Evolutionary conservation across 2,888 invertebrate species (phyloP), one percentile per base, ranked within the genome.

Genomic region (Nesidiocoris tenuis): DNA sequence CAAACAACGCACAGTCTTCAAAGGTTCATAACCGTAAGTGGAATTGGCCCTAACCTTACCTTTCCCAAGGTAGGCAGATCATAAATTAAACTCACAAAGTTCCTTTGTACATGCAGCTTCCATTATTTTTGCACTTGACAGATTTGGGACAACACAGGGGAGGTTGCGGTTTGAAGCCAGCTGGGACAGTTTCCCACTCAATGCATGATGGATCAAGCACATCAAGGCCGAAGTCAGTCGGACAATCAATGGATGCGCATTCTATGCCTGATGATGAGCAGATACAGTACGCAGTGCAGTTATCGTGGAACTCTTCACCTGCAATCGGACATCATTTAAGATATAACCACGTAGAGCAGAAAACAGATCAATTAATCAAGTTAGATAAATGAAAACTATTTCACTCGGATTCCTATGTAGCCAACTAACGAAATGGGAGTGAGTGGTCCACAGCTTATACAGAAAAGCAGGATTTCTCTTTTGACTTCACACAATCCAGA

Each of bases 211-310:
- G 91, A 81, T 94, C 92, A 63, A 94, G 84, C 5, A 94, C 89
- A 82, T 95, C 94, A n/a, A 94, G 85, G 0, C 93, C 94, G 78
- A 93, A 94, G 80, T 91, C 91, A 0, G 91, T 90, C 79, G 95
- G 90, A 81, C 95, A 96, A 78, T 93, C 90, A 23, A 96, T 86
- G 61, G 91, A 90, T 0, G 90, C 89, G 82, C 95, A 96, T 79
- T 91, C 90, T 0, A 90, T 87, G 24, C 90, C 91, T 0, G 86
- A 85, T 0, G 88, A 87, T 0, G 88, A 87, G 82, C 95, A 95
- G 75, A 90, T 87, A 82, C 95, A 95, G 17, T 92, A 86, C 66
- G 91, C 88, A 12, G 90, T 87, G 82, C 95, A 95, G 16, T 90
- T 91, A 80, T 95, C 93, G 83, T 92, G 91, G 85, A 91, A 92